Evolutionary conservation across 2,797 vertebrate genomes (phyloP).

Genomic region (Loriculus beryllinus): DNA sequence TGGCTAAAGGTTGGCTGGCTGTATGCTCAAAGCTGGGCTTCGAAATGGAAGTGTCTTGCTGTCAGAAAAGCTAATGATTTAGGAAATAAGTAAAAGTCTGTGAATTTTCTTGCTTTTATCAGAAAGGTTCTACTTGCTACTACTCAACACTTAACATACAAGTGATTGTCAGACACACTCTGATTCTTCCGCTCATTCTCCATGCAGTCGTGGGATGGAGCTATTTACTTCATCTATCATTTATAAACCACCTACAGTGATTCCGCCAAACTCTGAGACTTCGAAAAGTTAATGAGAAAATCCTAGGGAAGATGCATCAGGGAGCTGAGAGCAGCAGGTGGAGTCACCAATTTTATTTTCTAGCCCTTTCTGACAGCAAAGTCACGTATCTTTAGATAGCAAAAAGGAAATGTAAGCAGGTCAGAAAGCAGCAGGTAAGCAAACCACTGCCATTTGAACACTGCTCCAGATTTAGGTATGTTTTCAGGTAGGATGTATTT

Average conservation of each 20-base stretch:
- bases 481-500: neutral
- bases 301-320: neutral
- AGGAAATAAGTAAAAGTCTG: neutral
- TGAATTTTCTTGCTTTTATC: neutral
- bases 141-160: neutral
- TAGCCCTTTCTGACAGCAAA: neutral
- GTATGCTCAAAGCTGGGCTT: neutral
- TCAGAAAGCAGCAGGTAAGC: neutral
- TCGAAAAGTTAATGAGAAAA: constrained; percentile 45
- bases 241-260: constrained; percentile 2
- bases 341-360: neutral
- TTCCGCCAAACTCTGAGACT: neutral
- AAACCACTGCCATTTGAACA: neutral
- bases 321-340: neutral
- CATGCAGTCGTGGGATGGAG: neutral
- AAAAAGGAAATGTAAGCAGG: neutral
- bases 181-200: neutral
- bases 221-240: constrained; percentile 8
- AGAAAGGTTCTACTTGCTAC: neutral
- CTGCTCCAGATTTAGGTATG: neutral
- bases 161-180: neutral
- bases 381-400: neutral
- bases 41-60: neutral
- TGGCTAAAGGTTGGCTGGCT: neutral
- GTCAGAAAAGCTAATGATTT: neutral